phyloP scores from a whole-genome alignment of 2,113 vertebrate genomes.

The Larimichthys crocea region DNA sequence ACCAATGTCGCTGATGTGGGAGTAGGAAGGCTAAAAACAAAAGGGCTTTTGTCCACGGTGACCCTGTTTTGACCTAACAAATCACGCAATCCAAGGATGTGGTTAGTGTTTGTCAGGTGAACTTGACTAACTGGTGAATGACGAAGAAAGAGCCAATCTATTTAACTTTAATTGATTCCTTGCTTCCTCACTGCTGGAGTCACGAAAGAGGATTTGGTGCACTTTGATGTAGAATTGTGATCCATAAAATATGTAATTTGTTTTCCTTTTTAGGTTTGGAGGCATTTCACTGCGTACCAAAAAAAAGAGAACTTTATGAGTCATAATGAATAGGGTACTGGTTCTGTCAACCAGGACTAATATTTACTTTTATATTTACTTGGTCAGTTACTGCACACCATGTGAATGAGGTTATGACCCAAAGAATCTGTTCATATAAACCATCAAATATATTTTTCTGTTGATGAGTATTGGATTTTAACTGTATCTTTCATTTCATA shows the following conservation, averaged over 20 bases:
- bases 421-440: conserved; percentile 1
- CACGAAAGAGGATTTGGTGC: neutral
- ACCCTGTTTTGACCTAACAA: conserved; percentile 18
- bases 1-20: neutral
- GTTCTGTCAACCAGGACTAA: neutral
- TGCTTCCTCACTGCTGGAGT: neutral
- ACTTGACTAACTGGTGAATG: conserved; percentile 15
- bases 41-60: conserved; percentile 37
- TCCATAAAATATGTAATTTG: neutral
- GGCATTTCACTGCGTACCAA: neutral
- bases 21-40: conserved; percentile 41
- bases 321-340: neutral
- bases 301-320: too few species aligned
- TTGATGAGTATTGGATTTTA: conserved; percentile 9
- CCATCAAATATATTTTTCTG: neutral
- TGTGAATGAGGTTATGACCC: neutral
- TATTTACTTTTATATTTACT: neutral
- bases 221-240: neutral
- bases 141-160: conserved; percentile 5
- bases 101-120: conserved; percentile 36
- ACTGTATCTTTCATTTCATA: conserved; percentile 21
- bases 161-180: conserved; percentile 40
- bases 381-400: neutral
- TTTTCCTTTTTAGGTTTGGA: neutral
- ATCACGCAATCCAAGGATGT: conserved; percentile 51